Evolutionary conservation across 2,113 vertebrate species (phyloP).

Genomic region (Gorilla gorilla): DNA sequence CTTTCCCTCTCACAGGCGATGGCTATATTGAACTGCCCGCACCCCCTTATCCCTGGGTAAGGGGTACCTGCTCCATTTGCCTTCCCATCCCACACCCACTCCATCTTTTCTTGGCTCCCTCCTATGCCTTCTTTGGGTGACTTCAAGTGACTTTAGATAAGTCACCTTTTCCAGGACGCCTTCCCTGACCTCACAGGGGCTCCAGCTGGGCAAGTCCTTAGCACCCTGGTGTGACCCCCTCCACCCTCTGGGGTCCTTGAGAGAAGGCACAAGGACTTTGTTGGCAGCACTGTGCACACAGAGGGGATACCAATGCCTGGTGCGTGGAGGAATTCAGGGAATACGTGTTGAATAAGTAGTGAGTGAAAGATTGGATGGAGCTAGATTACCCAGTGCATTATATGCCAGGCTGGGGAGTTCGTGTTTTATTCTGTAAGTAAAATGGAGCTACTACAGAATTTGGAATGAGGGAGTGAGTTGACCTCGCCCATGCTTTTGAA

Average conservation of each 20-base stretch:
- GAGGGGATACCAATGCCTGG: background rate
- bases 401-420: background rate
- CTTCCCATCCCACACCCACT: background rate
- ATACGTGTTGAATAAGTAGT: background rate
- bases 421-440: background rate
- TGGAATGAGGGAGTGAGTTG: background rate
- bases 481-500: background rate
- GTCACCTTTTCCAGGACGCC: background rate
- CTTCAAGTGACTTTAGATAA: background rate
- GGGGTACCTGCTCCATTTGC: background rate
- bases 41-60: no score
- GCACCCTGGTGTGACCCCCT: no score
- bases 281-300: background rate
- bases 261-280: background rate
- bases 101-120: background rate
- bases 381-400: fast-evolving
- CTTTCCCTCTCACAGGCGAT: background rate
- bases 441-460: background rate
- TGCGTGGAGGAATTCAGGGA: background rate
- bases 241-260: background rate
- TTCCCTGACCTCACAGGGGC: background rate
- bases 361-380: background rate
- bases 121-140: background rate
- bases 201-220: background rate
- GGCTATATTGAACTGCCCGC: background rate